A percentile compares a stretch with the other conserved stretches of the same genome.
These are phyloP conservation scores for Ctenicera cuprea DNA, from an alignment of 2,888 invertebrate species.

Conservation along the genomic window DNA sequence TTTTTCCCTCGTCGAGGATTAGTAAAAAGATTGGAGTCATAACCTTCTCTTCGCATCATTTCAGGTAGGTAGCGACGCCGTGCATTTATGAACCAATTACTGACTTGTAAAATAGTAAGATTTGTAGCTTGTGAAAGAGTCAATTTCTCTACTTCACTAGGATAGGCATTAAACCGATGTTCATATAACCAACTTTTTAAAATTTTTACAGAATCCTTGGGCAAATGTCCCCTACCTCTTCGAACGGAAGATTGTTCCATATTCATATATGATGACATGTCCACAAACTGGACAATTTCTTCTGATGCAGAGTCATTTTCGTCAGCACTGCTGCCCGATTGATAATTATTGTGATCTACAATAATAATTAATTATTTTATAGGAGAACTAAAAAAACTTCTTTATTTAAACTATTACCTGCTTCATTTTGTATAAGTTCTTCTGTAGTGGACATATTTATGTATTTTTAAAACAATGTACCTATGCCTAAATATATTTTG, in stretches of 20 bases:
- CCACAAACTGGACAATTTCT: slow-evolving; percentile 60
- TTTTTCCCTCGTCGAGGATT: slow-evolving; percentile 69
- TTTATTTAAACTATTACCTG: slow-evolving; percentile 24
- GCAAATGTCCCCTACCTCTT: slow-evolving; percentile 68
- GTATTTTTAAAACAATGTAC: background rate
- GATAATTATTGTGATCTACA: slow-evolving; percentile 46
- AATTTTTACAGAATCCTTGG: slow-evolving; percentile 70
- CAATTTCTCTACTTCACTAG: slow-evolving; percentile 71
- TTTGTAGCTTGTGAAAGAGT: slow-evolving; percentile 70
- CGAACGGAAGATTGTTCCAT: slow-evolving; percentile 63
- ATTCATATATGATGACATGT: slow-evolving; percentile 51
- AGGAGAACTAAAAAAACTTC: too few species aligned
- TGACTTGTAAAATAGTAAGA: slow-evolving; percentile 70
- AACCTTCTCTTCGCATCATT: slow-evolving; percentile 71
- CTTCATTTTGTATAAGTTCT: slow-evolving; percentile 34
- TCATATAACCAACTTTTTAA: slow-evolving; percentile 71
- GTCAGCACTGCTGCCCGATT: slow-evolving; percentile 56
- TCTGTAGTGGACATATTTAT: slow-evolving; percentile 43
- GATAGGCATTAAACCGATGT: slow-evolving; percentile 71
- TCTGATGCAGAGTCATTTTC: slow-evolving; percentile 58
- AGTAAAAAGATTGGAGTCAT: slow-evolving; percentile 70
- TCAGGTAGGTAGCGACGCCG: slow-evolving; percentile 69
- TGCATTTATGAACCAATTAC: slow-evolving; percentile 72
- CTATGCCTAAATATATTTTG: background rate
- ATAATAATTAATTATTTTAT: slow-evolving; percentile 13